These are phyloP conservation scores for Trichogramma pretiosum DNA, from an alignment of 1,140 invertebrate genomes.

Conservation along the genomic window DNA sequence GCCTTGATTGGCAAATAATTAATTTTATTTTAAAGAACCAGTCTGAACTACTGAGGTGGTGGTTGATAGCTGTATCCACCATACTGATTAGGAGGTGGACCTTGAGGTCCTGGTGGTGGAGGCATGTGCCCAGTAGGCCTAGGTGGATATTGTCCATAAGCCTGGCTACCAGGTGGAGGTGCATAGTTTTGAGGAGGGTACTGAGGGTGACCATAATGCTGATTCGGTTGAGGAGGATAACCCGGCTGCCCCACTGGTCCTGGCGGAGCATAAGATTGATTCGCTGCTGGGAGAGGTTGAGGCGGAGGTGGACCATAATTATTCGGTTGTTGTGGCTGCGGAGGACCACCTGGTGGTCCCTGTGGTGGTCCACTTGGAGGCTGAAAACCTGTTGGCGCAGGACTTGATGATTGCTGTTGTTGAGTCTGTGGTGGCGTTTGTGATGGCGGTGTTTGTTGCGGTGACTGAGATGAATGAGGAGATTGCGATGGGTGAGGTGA, in stretches of 20 bases:
- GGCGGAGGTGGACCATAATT: slow-evolving; percentile 36
- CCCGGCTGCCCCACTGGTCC: slow-evolving; percentile 37
- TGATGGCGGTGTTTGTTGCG: slow-evolving; percentile 33
- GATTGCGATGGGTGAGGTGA: slow-evolving; percentile 28
- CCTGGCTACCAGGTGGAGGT: slow-evolving; percentile 39
- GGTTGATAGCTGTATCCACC: slow-evolving; percentile 46
- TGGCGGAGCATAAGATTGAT: slow-evolving; percentile 41
- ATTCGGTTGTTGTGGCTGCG: slow-evolving; percentile 32
- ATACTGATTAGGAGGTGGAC: slow-evolving; percentile 44
- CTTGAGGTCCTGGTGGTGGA: slow-evolving; percentile 43
- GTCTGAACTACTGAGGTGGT: slow-evolving; percentile 37
- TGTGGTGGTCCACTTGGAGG: slow-evolving; percentile 40
- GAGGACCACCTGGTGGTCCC: slow-evolving; percentile 33
- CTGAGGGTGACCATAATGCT: slow-evolving; percentile 42
- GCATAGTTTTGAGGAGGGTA: slow-evolving; percentile 44
- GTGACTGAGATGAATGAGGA: slow-evolving; percentile 28
- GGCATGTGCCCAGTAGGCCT: slow-evolving; percentile 41
- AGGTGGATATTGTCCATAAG: slow-evolving; percentile 41
- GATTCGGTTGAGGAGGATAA: slow-evolving; percentile 39
- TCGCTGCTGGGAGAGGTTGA: slow-evolving; percentile 39
- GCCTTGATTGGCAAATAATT: too few relatives aligned
- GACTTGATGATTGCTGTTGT: slow-evolving; percentile 39
- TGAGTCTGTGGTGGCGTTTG: slow-evolving; percentile 34
- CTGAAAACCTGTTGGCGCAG: slow-evolving; percentile 41
- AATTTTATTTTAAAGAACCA: too few relatives aligned